These are phyloP conservation scores for Melanostoma mellinum DNA, from an alignment of 2,888 invertebrate genomes.

Conservation along the genomic window DNA sequence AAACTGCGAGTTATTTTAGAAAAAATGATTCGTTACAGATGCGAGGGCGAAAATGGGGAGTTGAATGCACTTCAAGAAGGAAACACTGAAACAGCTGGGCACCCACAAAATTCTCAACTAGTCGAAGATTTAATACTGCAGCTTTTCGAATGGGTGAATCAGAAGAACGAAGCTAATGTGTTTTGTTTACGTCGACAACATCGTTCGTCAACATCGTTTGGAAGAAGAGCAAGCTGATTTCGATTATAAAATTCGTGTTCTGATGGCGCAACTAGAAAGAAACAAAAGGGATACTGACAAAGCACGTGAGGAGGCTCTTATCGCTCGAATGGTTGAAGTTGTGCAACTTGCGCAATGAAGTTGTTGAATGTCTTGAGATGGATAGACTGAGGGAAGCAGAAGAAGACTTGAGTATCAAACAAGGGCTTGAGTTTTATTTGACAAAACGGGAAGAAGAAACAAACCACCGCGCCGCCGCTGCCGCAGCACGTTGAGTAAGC, in stretches of 20 bases:
- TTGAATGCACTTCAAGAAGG: slow-evolving; percentile 48
- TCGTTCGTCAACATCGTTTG: slow-evolving; percentile 92
- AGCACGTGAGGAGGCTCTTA: slow-evolving; percentile 91
- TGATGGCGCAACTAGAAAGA: slow-evolving; percentile 92
- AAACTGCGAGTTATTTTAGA: slow-evolving; percentile 95
- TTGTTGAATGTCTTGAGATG: slow-evolving; percentile 94
- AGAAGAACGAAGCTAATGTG: slow-evolving; percentile 98
- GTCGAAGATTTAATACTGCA: slow-evolving; percentile 95
- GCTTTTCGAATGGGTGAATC: slow-evolving; percentile 95
- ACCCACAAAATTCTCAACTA: slow-evolving; percentile 83
- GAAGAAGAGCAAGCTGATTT: slow-evolving; percentile 96
- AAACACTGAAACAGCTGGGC: slow-evolving; percentile 51
- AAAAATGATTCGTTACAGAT: slow-evolving; percentile 92
- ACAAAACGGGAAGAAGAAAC: slow-evolving; percentile 83
- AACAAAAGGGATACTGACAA: slow-evolving; percentile 94
- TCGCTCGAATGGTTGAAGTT: slow-evolving; percentile 86
- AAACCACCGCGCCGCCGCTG: no score
- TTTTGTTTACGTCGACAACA: slow-evolving; percentile 82
- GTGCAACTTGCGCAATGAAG: slow-evolving; percentile 94
- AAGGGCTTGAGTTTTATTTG: slow-evolving; percentile 79
- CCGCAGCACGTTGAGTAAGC: slow-evolving; percentile 78
- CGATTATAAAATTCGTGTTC: slow-evolving; percentile 93
- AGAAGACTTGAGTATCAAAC: slow-evolving; percentile 86
- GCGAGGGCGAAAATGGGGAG: slow-evolving; percentile 83
- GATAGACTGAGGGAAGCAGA: slow-evolving; percentile 92